phyloP scores from a whole-genome alignment of 2,113 vertebrate genomes.

The Ifrita kowaldi region DNA sequence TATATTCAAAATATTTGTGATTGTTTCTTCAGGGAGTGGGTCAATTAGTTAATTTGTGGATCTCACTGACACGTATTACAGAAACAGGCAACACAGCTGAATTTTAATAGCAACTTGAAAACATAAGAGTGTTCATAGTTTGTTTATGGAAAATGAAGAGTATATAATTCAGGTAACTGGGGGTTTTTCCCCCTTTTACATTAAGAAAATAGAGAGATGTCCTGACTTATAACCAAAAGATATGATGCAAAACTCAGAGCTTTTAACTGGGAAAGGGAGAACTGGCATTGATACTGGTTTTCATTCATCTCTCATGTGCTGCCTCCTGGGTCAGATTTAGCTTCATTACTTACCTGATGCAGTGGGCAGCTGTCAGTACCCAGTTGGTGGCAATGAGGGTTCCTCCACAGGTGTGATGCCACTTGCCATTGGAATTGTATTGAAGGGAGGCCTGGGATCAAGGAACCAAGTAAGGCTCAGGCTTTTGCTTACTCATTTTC shows the following conservation, averaged over 20 bases:
- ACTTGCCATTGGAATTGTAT: neutral
- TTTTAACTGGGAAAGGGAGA: neutral
- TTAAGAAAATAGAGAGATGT: neutral
- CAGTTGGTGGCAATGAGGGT: constrained; percentile 63
- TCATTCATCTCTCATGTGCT: neutral
- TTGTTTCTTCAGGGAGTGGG: neutral
- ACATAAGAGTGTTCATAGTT: neutral
- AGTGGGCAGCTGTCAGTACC: constrained; percentile 74
- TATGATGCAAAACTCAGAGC: fast-evolving
- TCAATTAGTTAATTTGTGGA: neutral
- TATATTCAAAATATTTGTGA: neutral
- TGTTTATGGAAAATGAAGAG: neutral
- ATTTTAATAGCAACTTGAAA: neutral
- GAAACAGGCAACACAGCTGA: neutral
- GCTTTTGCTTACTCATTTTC: neutral
- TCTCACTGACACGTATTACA: neutral
- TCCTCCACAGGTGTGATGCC: constrained; percentile 67
- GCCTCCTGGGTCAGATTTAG: too few relatives aligned
- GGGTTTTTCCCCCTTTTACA: fast-evolving
- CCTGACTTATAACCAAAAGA: neutral
- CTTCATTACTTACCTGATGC: constrained; percentile 43
- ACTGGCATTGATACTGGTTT: neutral
- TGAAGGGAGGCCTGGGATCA: constrained; percentile 67
- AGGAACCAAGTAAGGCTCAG: neutral
- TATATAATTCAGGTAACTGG: neutral